Percentiles rank a stretch among this genome's conserved stretches.
These are phyloP conservation scores for Drosophila saltans DNA, from an alignment of 1,140 invertebrate species.

Conservation along the genomic window DNA sequence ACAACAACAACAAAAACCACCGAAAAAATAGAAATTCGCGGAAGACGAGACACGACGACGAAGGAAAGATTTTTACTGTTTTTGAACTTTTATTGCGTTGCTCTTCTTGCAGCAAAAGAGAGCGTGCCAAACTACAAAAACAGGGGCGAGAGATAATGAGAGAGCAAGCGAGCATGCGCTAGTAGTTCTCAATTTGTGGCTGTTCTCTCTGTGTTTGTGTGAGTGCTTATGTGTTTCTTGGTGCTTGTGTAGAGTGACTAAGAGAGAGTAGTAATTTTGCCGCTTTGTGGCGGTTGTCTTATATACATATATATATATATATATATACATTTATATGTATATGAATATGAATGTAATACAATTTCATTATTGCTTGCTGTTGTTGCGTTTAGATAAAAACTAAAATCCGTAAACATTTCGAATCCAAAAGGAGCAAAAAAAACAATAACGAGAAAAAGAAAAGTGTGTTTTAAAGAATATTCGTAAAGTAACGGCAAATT, in stretches of 20 bases:
- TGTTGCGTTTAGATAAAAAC: slow-evolving; percentile 4
- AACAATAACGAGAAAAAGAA: not conserved
- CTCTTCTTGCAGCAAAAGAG: slow-evolving; percentile 60
- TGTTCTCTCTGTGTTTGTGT: not conserved
- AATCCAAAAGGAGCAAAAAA: not conserved
- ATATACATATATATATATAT: not conserved
- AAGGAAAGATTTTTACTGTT: slow-evolving; percentile 82
- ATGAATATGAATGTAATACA: slow-evolving; percentile 2
- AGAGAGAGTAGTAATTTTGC: slow-evolving; percentile 1
- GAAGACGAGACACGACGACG: slow-evolving; percentile 68
- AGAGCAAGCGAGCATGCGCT: slow-evolving; percentile 26
- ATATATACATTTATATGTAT: not conserved
- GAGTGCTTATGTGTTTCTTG: not conserved
- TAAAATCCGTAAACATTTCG: not conserved
- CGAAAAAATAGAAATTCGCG: slow-evolving; percentile 69
- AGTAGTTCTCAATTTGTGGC: slow-evolving; percentile 9
- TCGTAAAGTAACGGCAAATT: slow-evolving; percentile 44
- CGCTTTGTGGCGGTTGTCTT: slow-evolving; percentile 4
- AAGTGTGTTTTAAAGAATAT: slow-evolving; percentile 15
- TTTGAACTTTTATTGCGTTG: slow-evolving; percentile 81
- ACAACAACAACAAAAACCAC: slow-evolving; percentile 15
- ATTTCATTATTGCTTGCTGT: not conserved
- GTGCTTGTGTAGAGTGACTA: not conserved
- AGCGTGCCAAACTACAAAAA: slow-evolving; percentile 65
- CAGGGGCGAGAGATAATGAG: slow-evolving; percentile 17